Percentiles rank a stretch among this genome's conserved stretches.
Conservation (phyloP, 2,888 invertebrate species). For the Molanna angustata region DNA sequence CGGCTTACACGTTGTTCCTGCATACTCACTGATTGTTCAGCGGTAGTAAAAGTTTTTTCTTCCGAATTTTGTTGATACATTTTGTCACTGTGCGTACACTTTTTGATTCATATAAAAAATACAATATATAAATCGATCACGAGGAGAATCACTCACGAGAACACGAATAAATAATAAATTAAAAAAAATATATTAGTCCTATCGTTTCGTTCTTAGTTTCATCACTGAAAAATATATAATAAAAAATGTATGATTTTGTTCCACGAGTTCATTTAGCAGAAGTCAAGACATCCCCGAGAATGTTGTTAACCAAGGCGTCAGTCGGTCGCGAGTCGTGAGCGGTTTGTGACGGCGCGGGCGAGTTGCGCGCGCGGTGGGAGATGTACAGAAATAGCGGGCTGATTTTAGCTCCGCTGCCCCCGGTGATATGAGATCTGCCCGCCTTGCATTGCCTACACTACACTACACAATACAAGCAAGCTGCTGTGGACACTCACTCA, state of each 20-base stretch:
- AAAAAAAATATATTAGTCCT: constrained; percentile 34
- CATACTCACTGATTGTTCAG: constrained; percentile 47
- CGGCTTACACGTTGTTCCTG: constrained; percentile 60
- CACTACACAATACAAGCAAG: no score
- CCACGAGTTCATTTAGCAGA: constrained; percentile 65
- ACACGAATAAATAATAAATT: constrained; percentile 18
- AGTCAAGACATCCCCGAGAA: constrained; percentile 75
- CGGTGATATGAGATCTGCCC: constrained; percentile 18
- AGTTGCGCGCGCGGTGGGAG: constrained; percentile 32
- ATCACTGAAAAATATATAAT: constrained; percentile 16
- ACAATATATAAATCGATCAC: constrained; percentile 5
- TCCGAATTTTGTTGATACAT: constrained; percentile 73
- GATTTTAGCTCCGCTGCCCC: constrained; percentile 42
- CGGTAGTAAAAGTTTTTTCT: constrained; percentile 41
- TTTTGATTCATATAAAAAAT: constrained; percentile 4
- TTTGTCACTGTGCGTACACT: constrained; percentile 35
- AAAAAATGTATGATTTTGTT: constrained; percentile 34
- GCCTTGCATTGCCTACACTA: no score
- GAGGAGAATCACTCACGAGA: constrained; percentile 34
- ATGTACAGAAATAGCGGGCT: constrained; percentile 54
- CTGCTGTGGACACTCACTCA: no score
- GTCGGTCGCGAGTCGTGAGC: constrained; percentile 90
- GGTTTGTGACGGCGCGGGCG: constrained; percentile 61
- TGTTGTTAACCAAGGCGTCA: constrained; percentile 75
- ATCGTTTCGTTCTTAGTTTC: constrained; percentile 36